Base-by-base conservation (phyloP, 1,140 invertebrate species). In the Drosophila suzukii region DNA sequence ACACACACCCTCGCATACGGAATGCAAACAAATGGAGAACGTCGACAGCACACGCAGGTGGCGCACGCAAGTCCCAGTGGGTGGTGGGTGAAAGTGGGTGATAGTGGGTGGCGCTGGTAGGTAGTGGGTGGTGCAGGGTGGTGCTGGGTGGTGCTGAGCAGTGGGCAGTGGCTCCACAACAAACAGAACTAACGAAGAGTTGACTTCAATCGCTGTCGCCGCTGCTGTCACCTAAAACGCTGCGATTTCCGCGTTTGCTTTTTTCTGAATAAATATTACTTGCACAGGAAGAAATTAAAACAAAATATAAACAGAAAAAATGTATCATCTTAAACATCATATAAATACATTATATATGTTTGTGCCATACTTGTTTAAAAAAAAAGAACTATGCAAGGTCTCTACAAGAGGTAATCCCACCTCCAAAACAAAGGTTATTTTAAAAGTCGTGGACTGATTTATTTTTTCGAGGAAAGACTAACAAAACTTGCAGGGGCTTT, bases 1-100 rank as follows among this genome's bases (percentile, higher is more conserved):
- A 30, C 47, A 55, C 54, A 36, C 39, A 38, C 17, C 24, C 34
- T 15, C 27, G 51, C 58, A 56, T 39, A 50, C 65, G 53, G 46
- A 75, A 50, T 78, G 82, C 75, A 85, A 85, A 85, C 75, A 83
- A 85, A 80, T 76, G 67, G 67, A 51, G 53, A 72, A 72, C 47
- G 67, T 76, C 78, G 72, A 63, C 76, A 75, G 50, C 76, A 63
- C 71, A 60, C 70, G 67, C 76, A 83, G 81, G 76, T 82, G 79
- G 66, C 79, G 61, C 61, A 81, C 65, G 65, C 65, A 68, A 68
- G 60, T 66, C 47, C 32, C 60, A 30, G 36, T 53, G 36, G 50
- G 34, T 24, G n/a, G 47, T n/a, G 4, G 20, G 20, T 17, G 55
- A 32, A 15, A 13, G 13, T 30, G 0, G 13, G 7, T 4, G 39